Evolutionary conservation across 1,140 invertebrate genomes (phyloP).

Genomic region (Cyclargus thomasi): DNA sequence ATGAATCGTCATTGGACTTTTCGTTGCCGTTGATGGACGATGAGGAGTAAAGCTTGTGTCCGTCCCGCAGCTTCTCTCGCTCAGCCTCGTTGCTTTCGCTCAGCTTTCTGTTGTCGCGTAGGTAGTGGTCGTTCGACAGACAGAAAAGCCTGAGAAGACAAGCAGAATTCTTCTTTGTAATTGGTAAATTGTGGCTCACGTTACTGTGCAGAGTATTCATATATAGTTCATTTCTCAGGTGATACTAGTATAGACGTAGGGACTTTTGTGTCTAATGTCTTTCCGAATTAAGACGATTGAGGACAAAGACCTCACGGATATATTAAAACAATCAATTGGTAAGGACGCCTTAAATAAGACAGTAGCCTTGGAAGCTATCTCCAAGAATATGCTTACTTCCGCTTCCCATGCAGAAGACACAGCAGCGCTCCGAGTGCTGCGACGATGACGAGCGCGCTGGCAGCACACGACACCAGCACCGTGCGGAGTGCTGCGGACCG

Average conservation of each 20-base stretch:
- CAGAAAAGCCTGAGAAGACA: conserved; percentile 70
- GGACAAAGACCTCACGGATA: no score
- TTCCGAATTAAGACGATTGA: no score
- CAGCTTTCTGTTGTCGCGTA: conserved; percentile 67
- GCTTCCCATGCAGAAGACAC: conserved; percentile 58
- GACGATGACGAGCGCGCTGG: conserved; percentile 53
- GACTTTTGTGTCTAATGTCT: no score
- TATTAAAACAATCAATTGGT: no score
- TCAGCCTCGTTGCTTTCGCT: conserved; percentile 73
- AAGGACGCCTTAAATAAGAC: neutral
- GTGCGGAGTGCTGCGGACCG: conserved; percentile 43
- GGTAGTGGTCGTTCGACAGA: conserved; percentile 62
- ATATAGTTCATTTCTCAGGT: no score
- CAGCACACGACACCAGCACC: conserved; percentile 57
- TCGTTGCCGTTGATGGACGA: conserved; percentile 74
- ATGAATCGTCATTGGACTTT: conserved; percentile 73
- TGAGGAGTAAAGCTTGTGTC: conserved; percentile 71
- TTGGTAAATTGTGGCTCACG: no score
- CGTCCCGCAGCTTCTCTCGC: conserved; percentile 69
- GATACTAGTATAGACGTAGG: no score
- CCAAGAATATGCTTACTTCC: conserved; percentile 39
- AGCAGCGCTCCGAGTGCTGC: conserved; percentile 52
- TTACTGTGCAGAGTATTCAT: no score
- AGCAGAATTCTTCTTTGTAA: no score
- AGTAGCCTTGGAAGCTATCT: no score